Base-by-base conservation (phyloP, 2,797 vertebrate genomes). In the Diplodus sargus region DNA sequence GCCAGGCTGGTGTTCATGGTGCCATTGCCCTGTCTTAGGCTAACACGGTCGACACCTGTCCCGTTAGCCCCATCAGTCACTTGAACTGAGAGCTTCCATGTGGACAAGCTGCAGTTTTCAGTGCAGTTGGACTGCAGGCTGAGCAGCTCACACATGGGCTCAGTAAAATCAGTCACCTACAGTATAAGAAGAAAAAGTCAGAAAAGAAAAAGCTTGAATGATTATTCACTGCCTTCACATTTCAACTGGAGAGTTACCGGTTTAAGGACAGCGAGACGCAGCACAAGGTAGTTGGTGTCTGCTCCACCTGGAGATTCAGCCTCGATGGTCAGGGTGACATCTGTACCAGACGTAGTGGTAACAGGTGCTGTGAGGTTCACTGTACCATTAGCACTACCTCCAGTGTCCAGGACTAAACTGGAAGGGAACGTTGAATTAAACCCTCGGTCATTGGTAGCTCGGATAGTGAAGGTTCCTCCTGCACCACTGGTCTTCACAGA, bases 261-360 rank as follows among this genome's bases (percentile, higher is more conserved):
- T 66, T 7, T 28, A 28, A 71, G 51, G 15, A 81, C 62, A 20
- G 67, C 61, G 23, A 81, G 49, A 2, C 30, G 79, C 53, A 80
- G 63, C 20, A 91, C 70, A 0, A 71, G 59, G 12, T 90, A 91
- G 76, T 91, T 93, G 49, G 72, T 56, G 60, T 89, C 88, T 3
- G 17, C 9, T 1, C 5, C 14, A 0, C 45, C 70, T 0, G 82
- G 56, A 23, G 70, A 78, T 52, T 73, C 53, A 0, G 67, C 88
- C 59, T 86, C 82, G 5, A 93, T 84, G 56, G 87, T 91, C 43
- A 93, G 65, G 3, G 86, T 88, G 74, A 92, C 76, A 8, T 73
- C 84, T 7, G 79, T 86, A 8, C 91, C 90, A 5, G 87, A 82
- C 0, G 22, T 62, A 0, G 85, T 87, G 47, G 80, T 75, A 1